Conservation (phyloP, 2,888 invertebrate genomes). For the Melanostoma scalare region DNA sequence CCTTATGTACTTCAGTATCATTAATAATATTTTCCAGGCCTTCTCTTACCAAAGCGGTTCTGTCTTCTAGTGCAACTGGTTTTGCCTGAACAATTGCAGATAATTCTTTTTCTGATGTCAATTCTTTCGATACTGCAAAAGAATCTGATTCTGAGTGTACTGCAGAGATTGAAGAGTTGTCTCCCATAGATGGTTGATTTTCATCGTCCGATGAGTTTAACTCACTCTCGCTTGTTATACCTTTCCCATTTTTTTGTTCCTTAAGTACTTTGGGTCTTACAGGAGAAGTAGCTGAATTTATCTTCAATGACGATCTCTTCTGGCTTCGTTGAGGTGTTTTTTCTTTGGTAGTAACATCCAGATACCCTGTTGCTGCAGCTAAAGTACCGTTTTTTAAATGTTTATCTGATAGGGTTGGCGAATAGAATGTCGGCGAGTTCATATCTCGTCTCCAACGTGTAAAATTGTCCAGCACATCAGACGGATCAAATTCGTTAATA, state of each 20-base stretch:
- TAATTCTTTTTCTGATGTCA: too few relatives aligned
- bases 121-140: too few relatives aligned
- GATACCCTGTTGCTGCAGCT: background rate
- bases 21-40: too few relatives aligned
- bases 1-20: too few relatives aligned
- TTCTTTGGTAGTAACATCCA: constrained; percentile 10
- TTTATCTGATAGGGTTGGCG: constrained; percentile 12
- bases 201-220: background rate
- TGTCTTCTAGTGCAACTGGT: too few relatives aligned
- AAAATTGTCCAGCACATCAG: constrained; percentile 19
- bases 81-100: too few relatives aligned
- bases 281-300: background rate
- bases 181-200: background rate
- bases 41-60: too few relatives aligned
- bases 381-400: constrained; percentile 23
- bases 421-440: constrained; percentile 21
- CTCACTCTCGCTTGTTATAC: background rate
- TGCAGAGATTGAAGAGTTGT: background rate
- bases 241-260: background rate
- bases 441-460: constrained; percentile 1
- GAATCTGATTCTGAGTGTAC: background rate
- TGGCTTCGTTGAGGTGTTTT: constrained; percentile 10
- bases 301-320: background rate
- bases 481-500: constrained; percentile 9
- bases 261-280: background rate